phyloP scores from a whole-genome alignment of 1,140 invertebrate genomes.

The Armadillidium nasatum region DNA sequence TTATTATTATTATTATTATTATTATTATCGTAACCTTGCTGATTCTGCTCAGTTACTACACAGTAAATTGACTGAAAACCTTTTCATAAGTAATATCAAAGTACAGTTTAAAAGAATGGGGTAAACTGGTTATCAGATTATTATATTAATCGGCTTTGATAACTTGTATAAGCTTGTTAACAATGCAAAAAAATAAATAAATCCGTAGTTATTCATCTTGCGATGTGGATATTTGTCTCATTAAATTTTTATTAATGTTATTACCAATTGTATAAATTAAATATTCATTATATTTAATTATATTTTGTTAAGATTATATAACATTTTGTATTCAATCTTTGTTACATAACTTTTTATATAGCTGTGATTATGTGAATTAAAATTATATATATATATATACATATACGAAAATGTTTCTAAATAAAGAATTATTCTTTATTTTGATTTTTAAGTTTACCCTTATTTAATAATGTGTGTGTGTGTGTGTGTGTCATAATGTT shows the following conservation, averaged over 20 bases:
- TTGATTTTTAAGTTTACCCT: too few species aligned
- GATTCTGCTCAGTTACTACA: too few species aligned
- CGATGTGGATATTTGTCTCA: not conserved
- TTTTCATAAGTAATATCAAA: too few species aligned
- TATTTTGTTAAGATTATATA: constrained; percentile 8
- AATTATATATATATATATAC: not conserved
- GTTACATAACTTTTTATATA: constrained; percentile 4
- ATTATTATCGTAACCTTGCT: too few species aligned
- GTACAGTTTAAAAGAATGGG: too few species aligned
- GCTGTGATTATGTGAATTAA: constrained; percentile 2
- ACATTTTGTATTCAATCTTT: constrained; percentile 7
- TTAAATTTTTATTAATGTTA: not conserved
- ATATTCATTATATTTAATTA: not conserved
- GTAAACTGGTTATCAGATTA: too few species aligned
- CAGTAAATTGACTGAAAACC: too few species aligned
- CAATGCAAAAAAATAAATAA: not conserved
- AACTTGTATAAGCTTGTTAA: not conserved
- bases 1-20: too few species aligned
- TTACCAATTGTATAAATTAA: not conserved
- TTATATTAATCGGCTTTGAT: not conserved
- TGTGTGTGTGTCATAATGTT: too few species aligned
- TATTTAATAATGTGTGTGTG: too few species aligned
- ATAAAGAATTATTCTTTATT: constrained; percentile 6
- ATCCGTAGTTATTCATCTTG: too few species aligned
- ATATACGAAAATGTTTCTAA: not conserved